These are phyloP conservation scores for Spodoptera picta DNA, from an alignment of 2,888 invertebrate genomes.

Conservation along the genomic window DNA sequence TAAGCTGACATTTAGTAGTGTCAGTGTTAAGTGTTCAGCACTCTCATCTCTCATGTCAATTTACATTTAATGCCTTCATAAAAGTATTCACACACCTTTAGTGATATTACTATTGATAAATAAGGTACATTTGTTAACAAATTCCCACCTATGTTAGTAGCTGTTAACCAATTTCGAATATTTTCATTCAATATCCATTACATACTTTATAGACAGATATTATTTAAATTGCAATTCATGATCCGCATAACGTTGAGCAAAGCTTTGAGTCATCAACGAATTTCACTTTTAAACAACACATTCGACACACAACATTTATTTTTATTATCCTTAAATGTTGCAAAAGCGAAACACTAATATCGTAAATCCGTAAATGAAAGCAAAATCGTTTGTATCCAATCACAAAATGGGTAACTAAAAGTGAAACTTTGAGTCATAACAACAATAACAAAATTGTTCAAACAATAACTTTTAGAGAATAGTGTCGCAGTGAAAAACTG, in stretches of 20 bases:
- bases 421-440: constrained; percentile 72
- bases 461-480: constrained; percentile 74
- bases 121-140: constrained; percentile 26
- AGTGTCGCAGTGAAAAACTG: constrained; percentile 76
- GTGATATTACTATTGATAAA: constrained; percentile 19
- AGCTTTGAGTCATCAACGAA: constrained; percentile 46
- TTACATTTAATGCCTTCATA: constrained; percentile 44
- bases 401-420: constrained; percentile 69
- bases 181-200: constrained; percentile 27
- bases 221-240: constrained; percentile 21
- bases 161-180: constrained; percentile 15
- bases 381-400: constrained; percentile 71
- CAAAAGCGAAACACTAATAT: constrained; percentile 64
- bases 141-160: constrained; percentile 10
- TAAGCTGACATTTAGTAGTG: constrained; percentile 51
- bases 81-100: constrained; percentile 29
- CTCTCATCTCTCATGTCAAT: constrained; percentile 45
- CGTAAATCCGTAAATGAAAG: constrained; percentile 70
- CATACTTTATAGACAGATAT: background rate
- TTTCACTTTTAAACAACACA: constrained; percentile 52
- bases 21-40: constrained; percentile 30
- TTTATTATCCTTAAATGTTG: constrained; percentile 53
- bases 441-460: constrained; percentile 70
- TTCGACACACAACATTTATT: constrained; percentile 45
- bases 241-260: constrained; percentile 20